Evolutionary conservation across 2,113 vertebrate genomes (phyloP).

Genomic region (Hemicordylus capensis): DNA sequence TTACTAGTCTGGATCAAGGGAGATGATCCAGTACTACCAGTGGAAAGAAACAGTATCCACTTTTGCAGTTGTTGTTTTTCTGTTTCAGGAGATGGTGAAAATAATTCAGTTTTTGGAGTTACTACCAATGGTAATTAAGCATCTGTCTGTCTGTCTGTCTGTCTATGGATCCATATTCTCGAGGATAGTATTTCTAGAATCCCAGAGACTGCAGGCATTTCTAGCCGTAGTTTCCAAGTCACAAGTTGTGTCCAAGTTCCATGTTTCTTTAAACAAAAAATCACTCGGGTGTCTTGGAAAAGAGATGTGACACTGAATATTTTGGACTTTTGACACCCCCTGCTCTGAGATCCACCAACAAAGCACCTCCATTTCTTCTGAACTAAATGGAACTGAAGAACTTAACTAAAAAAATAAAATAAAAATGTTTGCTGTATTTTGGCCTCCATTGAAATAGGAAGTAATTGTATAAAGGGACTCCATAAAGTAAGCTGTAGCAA

Average conservation of each 20-base stretch:
- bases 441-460: slow-evolving; percentile 59
- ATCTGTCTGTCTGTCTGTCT: too few relatives aligned
- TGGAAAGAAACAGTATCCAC: not conserved
- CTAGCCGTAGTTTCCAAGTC: not conserved
- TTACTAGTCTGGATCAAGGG: not conserved
- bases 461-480: slow-evolving; percentile 57
- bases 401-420: slow-evolving; percentile 32
- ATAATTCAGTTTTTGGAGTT: not conserved
- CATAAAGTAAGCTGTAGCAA: slow-evolving; percentile 59
- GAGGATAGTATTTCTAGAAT: not conserved
- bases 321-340: too few relatives aligned
- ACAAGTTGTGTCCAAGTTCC: slow-evolving; percentile 11
- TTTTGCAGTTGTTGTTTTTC: not conserved
- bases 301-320: too few relatives aligned
- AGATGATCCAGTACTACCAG: not conserved
- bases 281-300: not conserved
- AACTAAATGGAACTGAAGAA: too few relatives aligned
- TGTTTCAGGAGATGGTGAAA: not conserved
- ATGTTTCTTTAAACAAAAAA: slow-evolving; percentile 14
- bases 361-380: too few relatives aligned
- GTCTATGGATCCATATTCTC: not conserved
- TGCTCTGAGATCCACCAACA: too few relatives aligned
- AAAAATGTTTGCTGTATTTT: slow-evolving; percentile 61
- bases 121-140: not conserved
- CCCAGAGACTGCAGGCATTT: not conserved